Base-by-base conservation (phyloP, 2,888 invertebrate genomes). In the Punctoribates punctum region DNA sequence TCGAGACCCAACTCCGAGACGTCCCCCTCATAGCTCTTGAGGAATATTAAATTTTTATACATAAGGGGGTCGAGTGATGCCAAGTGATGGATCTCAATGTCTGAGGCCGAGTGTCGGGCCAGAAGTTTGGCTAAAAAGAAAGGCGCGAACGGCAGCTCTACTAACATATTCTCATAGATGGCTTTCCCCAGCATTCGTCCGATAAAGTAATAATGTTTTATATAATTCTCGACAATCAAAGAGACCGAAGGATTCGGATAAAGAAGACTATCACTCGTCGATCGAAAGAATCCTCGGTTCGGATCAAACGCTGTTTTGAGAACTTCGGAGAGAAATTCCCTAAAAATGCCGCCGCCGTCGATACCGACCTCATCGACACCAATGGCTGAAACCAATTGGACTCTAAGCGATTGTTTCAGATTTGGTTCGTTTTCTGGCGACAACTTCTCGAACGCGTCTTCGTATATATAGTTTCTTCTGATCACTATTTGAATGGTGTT, bases 231-330 rank as follows among this genome's bases (percentile, higher is more conserved):
- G 54, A 93, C 89, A n/a, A 95, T 85, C 76, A 95, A 86, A 81
- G 90, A 89, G 5, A 95, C 94, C 73, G 92, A 91, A 0, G 98
- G 98, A 85, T 97, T 98, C 0, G 98, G 98, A 84, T 97, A 99
- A 51, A 99, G 85, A 85, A 94, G 90, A 83, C 95, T 93, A 84
- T 97, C 96, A 78, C 90, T 90, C 5, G 96, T 96, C 46, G 94
- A 84, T 77, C 88, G 86, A 83, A 96, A 96, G 83, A 98, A 91
- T 0, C 98, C 98, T 75, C 97, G 87, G 84, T 96, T 96, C 0
- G 98, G 96, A 86, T 98, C 96, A 83, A 97, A 97, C 0, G 93
- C 93, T 0, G 96, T 94, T 87, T 94, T 95, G 38, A 98, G 87
- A 13, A 98, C 86, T 84, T 97, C 96, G 0, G 92, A 91, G 3